These are phyloP conservation scores for Drosophila mulleri DNA, from an alignment of 2,888 invertebrate genomes.

Conservation along the genomic window DNA sequence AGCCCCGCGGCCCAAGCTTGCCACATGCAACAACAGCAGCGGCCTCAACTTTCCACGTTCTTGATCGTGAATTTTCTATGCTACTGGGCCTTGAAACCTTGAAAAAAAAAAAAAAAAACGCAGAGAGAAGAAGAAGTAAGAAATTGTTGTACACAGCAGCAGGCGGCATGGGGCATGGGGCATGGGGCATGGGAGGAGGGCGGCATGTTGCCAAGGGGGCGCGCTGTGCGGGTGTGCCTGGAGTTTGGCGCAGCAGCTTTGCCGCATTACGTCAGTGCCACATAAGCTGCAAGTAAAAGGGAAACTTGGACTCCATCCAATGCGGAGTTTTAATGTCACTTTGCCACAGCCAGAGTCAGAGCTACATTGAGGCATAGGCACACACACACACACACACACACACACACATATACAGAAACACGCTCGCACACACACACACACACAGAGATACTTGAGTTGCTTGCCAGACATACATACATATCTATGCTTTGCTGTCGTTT, in stretches of 20 bases:
- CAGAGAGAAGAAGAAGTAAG: slow-evolving; percentile 17
- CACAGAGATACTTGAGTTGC: slow-evolving; percentile 26
- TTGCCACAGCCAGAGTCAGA: slow-evolving; percentile 12
- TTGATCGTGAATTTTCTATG: slow-evolving; percentile 85
- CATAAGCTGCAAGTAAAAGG: slow-evolving; percentile 72
- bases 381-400: slow-evolving; percentile 1
- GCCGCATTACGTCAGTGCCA: slow-evolving; percentile 78
- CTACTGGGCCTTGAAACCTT: slow-evolving; percentile 84
- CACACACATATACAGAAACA: slow-evolving; percentile 12
- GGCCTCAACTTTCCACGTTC: slow-evolving; percentile 82
- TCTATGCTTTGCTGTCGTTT: slow-evolving; percentile 59
- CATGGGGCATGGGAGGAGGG: background rate
- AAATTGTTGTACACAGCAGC: slow-evolving; percentile 53
- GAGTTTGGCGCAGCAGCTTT: slow-evolving; percentile 65
- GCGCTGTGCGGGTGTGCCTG: background rate
- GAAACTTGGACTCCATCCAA: slow-evolving; percentile 67
- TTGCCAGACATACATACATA: slow-evolving; percentile 13
- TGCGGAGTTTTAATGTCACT: slow-evolving; percentile 48
- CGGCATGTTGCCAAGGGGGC: background rate
- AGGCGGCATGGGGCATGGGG: background rate
- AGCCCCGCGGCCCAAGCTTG: slow-evolving; percentile 24
- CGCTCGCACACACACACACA: too few species aligned
- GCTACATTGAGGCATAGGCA: slow-evolving; percentile 7
- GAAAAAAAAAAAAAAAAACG: slow-evolving; percentile 11
- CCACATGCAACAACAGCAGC: slow-evolving; percentile 31